These are phyloP conservation scores for Sphaeramia orbicularis DNA, from an alignment of 2,797 vertebrate species.

Conservation along the genomic window DNA sequence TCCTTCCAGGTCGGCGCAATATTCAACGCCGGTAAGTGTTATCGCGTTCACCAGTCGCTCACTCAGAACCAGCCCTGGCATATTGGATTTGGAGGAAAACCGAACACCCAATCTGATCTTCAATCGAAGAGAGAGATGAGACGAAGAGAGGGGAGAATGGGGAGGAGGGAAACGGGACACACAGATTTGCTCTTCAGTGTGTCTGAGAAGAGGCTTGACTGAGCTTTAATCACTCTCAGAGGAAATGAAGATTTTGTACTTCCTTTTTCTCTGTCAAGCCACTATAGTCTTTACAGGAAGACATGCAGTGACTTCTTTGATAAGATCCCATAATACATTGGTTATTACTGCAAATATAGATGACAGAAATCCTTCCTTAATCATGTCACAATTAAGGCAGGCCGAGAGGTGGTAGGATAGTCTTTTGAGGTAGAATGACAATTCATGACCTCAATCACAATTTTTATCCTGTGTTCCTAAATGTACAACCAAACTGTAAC, in stretches of 20 bases:
- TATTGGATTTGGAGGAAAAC: conserved; percentile 84
- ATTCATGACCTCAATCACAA: too few species aligned
- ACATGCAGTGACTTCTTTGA: conserved; percentile 21
- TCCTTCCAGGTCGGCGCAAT: conserved; percentile 97
- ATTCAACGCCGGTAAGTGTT: conserved; percentile 97
- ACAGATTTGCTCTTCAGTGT: conserved; percentile 71
- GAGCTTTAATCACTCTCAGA: conserved; percentile 78
- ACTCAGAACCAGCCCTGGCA: conserved; percentile 75
- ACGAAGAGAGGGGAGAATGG: conserved; percentile 48
- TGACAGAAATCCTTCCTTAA: not conserved
- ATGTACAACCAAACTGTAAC: too few species aligned
- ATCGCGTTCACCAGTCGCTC: conserved; percentile 80
- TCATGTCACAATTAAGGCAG: not conserved
- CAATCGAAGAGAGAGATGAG: conserved; percentile 74
- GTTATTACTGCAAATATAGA: not conserved
- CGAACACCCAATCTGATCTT: conserved; percentile 83
- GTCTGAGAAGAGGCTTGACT: conserved; percentile 68
- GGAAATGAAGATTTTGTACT: conserved; percentile 75
- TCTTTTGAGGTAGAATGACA: too few species aligned
- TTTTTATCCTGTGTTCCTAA: too few species aligned
- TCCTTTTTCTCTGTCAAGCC: conserved; percentile 41
- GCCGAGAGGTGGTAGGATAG: too few species aligned
- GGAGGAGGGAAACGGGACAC: conserved; percentile 22
- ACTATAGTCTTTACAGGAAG: conserved; percentile 36
- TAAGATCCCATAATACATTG: conserved; percentile 16